Evolutionary conservation across 1,140 invertebrate genomes (phyloP), one percentile per base, ranked within the genome.

Genomic region (Drosophila hydei): DNA sequence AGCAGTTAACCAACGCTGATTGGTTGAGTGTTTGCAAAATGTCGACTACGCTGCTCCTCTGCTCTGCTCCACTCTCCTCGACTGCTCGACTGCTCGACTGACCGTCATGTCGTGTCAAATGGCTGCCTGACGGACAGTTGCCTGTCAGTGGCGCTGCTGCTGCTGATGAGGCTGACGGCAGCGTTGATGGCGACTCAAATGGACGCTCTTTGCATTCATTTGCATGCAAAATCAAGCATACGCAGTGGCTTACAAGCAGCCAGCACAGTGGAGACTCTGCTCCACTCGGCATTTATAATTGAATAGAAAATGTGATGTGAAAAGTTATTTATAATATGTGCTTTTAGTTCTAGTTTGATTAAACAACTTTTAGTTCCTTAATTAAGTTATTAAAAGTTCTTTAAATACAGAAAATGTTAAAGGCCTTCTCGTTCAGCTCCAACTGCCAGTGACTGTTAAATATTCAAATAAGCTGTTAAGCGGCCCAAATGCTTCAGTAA

Each of bases 1-100:
- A 88, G 64, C 72, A 78, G 84, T 88, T 88, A 88, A 88, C 83
- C 78, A 88, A 74, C 84, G 78, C 83, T 88, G 83, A 88, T 88
- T 88, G 83, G 81, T 81, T 81, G 81, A 88, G 81, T 85, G 81
- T 81, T 87, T 74, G 81, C 65, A 47, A 83, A 84, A 84, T 69
- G 68, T 68, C 59, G 67, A 70, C 62, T 76, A n/a, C n/a, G n/a
- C n/a, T n/a, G n/a, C 58, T 33, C 8, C 12, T n/a, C 36, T 40
- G 5, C 36, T 40, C 36, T 38, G 11, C 5, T 2, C 5, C 11
- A 1, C 36, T 38, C 36, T 38, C n/a, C 38, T 40, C n/a, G 14
- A 11, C 38, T 40, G 5, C 7, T 42, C 12, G n/a, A 3, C 38
- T 8, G 14, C 14, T 14, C 6, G 12, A n/a, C 36, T 14, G 38